Evolutionary conservation across 2,888 invertebrate species (phyloP).

Genomic region (Ennomos erosarius): DNA sequence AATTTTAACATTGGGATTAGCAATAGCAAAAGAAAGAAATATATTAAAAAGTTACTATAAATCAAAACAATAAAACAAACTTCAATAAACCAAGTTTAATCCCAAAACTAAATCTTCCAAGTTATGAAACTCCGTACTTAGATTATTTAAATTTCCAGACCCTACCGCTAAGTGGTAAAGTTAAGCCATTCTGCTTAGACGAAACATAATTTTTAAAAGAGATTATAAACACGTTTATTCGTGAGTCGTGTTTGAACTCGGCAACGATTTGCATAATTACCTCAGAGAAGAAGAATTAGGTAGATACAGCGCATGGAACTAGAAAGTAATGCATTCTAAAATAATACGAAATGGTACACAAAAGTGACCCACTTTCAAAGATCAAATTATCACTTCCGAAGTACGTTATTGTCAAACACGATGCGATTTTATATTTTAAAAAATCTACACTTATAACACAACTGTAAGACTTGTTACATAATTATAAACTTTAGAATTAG

Average conservation of each 20-base stretch:
- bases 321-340: too few species aligned
- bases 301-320: too few species aligned
- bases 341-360: too few species aligned
- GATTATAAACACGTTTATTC: constrained; percentile 61
- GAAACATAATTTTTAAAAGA: constrained; percentile 45
- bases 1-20: too few species aligned
- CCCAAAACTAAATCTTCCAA: constrained; percentile 23
- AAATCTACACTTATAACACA: too few species aligned
- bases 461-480: too few species aligned
- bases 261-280: constrained; percentile 58
- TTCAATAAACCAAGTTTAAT: constrained; percentile 18
- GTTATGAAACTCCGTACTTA: constrained; percentile 22
- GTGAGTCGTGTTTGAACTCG: constrained; percentile 52
- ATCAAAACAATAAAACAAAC: constrained; percentile 4
- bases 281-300: too few species aligned
- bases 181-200: constrained; percentile 36
- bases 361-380: too few species aligned
- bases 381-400: too few species aligned
- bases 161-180: constrained; percentile 35
- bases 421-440: too few species aligned
- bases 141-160: constrained; percentile 22
- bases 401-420: too few species aligned
- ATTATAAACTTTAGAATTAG: too few species aligned
- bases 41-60: background rate
- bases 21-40: background rate